Evolutionary conservation across 2,797 vertebrate genomes (phyloP).

Genomic region (Onychomys torridus): DNA sequence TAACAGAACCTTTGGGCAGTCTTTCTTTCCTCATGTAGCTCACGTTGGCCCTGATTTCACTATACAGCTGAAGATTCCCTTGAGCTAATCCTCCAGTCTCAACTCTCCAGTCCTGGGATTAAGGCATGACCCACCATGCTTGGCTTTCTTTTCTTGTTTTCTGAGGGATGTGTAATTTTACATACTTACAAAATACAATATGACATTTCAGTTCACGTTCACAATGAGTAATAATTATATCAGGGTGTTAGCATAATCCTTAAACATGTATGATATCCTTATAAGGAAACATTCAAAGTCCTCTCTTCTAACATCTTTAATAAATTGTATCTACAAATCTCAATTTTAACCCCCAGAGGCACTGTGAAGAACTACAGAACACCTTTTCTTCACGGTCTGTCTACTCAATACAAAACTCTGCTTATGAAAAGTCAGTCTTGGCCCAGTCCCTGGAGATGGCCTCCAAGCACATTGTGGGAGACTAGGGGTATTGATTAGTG

Average conservation of each 20-base stretch:
- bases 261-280: neutral
- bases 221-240: neutral
- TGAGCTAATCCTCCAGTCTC: neutral
- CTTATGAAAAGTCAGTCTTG: constrained; percentile 57
- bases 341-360: constrained; percentile 57
- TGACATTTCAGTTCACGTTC: neutral
- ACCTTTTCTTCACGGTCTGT: constrained; percentile 67
- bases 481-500: constrained; percentile 69
- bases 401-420: constrained; percentile 37
- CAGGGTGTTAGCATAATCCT: neutral
- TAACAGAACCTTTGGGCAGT: neutral
- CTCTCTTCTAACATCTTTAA: constrained; percentile 47
- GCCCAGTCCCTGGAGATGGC: constrained; percentile 61
- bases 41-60: neutral
- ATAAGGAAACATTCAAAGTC: neutral
- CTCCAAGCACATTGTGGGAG: constrained; percentile 57
- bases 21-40: neutral
- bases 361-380: constrained; percentile 58
- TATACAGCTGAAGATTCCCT: neutral
- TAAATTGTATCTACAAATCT: constrained; percentile 51
- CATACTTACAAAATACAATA: neutral
- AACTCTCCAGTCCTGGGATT: neutral
- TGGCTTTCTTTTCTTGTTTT: neutral
- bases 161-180: neutral
- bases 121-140: neutral